Evolutionary conservation across 2,888 invertebrate genomes (phyloP), one percentile per base, ranked within the genome.

Genomic region (Pimpla rufipes): DNA sequence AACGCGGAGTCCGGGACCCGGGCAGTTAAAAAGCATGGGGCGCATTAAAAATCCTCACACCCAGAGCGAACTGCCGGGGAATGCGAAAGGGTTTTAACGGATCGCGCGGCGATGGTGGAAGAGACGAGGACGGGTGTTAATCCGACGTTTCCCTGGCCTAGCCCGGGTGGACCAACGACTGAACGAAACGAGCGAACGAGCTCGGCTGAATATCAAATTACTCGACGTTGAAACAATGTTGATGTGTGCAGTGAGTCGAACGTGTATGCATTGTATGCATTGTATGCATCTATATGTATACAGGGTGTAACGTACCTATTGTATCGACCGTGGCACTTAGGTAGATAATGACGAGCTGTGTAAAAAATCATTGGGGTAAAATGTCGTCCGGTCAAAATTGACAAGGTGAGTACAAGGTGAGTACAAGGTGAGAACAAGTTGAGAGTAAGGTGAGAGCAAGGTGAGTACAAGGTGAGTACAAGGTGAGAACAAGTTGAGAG

Each of bases 31-130:
- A 79, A 77, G 67, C 57, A 76, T 45, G 29, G 29, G 57, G n/a
- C 66, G 71, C 75, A 70, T 83, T 83, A 79, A 83, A 83, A 79
- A 83, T 73, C 79, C 76, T 79, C 79, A 73, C 55, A 37, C 75
- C 75, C 29, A n/a, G 8, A 21, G 71, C 47, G 57, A 75, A 35
- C 62, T 47, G 45, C 16, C 16, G 59, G 40, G 50, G 74, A 42
- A 59, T 50, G 75, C 29, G 75, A 52, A 76, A 67, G 50, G 35
- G 50, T 76, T 83, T 79, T 35, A 59, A 11, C 57, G 75, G 78
- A 62, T 78, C 66, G 62, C 35, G 62, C 59, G 68, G 50, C 5
- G 29, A 29, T 62, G 37, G 37, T 40, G 59, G 45, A 62, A 74
- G 79, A 76, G 67, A 35, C 29, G 29, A 73, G 73, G 45, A 59